phyloP scores from a whole-genome alignment of 2,113 vertebrate species.

The Caranx melampygus region DNA sequence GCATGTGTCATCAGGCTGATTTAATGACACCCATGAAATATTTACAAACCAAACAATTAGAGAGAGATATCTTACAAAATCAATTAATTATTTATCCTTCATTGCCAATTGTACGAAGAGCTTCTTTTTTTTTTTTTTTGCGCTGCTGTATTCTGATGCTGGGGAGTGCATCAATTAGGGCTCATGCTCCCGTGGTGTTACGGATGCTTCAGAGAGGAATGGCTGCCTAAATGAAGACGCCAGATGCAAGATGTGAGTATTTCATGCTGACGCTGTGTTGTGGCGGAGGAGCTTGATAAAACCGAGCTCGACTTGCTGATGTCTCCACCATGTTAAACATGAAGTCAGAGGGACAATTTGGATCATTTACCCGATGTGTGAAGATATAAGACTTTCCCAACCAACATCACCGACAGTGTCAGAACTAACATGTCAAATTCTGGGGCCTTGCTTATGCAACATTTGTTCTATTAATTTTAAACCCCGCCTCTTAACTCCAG shows the following conservation, averaged over 20 bases:
- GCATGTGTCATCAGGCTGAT: constrained; percentile 60
- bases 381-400: constrained; percentile 3
- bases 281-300: constrained; percentile 38
- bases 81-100: constrained; percentile 81
- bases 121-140: constrained; percentile 63
- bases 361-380: constrained; percentile 18
- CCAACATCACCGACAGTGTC: neutral
- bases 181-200: constrained; percentile 54
- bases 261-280: constrained; percentile 46
- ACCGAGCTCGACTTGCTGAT: constrained; percentile 15
- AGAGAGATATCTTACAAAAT: constrained; percentile 79
- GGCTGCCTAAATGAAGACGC: constrained; percentile 52
- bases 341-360: constrained; percentile 21
- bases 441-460: constrained; percentile 30
- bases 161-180: constrained; percentile 66
- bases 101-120: constrained; percentile 70
- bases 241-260: constrained; percentile 36
- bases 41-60: constrained; percentile 83
- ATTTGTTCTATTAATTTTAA: constrained; percentile 61
- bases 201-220: constrained; percentile 64
- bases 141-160: constrained; percentile 60
- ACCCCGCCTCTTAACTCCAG: constrained; percentile 38
- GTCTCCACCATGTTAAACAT: constrained; percentile 10
- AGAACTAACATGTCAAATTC: constrained; percentile 14
- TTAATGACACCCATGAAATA: constrained; percentile 80